Base-by-base conservation (phyloP, 2,797 vertebrate genomes). In the Pelochelys cantorii region DNA sequence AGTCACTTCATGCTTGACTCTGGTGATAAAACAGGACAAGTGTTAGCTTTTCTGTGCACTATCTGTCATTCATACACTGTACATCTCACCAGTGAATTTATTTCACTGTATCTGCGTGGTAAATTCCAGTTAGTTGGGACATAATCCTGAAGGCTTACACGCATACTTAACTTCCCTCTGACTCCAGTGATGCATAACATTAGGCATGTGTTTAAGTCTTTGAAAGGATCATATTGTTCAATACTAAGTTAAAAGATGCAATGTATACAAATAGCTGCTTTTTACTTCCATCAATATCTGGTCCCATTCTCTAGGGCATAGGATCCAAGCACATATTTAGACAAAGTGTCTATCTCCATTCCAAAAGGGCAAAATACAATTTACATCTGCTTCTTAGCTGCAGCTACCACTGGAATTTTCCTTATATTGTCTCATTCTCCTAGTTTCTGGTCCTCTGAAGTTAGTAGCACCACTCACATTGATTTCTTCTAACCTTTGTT, bases 1-100 rank as follows among this genome's bases (percentile, higher is more conserved):
- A 79, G 99, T 99, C 84, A 99, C 98, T 0, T 98, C 98, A 92
- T 99, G 99, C 94, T 98, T 99, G 68, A 97, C 96, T 98, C 99
- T 99, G 92, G 57, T 9, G 94, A 53, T 68, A 95, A 97, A 97
- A 95, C 14, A 96, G 22, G 2, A 85, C 62, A n/a, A 89, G 23
- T 7, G 71, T 96, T 92, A 96, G 84, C 29, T 11, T 82, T 84
- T 95, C 29, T 9, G 92, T 57, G 34, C 8, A 77, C 13, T 48
- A 48, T n/a, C 34, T 22, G 15, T 77, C 23, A 14, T 27, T 48
- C 23, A 68, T 3, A 55, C 5, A n/a, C 18, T 12, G 2, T 22
- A 55, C 0, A 4, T 17, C 82, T 57, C 2, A 27, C 4, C 83
- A 12, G 3, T 14, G 37, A 27, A 53, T 77, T 55, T 89, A 25